Evolutionary conservation across 2,113 vertebrate species (phyloP), one percentile per base, ranked within the genome.

Genomic region (Nematolebias whitei): DNA sequence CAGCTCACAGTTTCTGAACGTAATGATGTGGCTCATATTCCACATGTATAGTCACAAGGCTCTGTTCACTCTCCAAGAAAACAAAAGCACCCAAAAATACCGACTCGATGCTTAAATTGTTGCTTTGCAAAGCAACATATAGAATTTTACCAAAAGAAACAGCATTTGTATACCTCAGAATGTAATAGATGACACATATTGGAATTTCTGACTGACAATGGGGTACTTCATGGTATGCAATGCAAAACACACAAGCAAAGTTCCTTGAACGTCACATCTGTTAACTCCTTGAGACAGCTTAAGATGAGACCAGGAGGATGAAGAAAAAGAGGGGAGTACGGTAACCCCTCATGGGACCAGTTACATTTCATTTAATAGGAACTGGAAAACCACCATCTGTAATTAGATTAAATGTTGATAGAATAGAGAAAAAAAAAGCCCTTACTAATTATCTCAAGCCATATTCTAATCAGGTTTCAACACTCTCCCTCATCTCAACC

Each of bases 401-500:
- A 89, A 92, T 90, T 89, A 87, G 87, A 91, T 89, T 90, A 90
- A 71, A 85, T 62, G 83, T n/a, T 71, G 79, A 88, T 29, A 48
- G 65, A 88, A 75, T 65, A 52, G 76, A 13, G 5, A 53, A 45
- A 62, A 45, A 78, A 64, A 80, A 80, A 71, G 68, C 61, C 64
- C 64, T 68, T 62, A 68, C 76, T 90, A 90, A 92, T 93, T 93
- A 92, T 87, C 86, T 85, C 74, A 71, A 89, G 88, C 85, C 80
- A 88, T 90, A 90, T 92, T 90, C 87, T 90, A 91, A 93, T 91
- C 85, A 87, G 88, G 77, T 81, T 88, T 82, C 68, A 80, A 40
- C 71, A 72, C 39, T 41, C 48, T 51, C 59, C 69, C 67, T 57
- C 71, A 65, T 64, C 64, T 68, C 63, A 72, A 79, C 73, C 77